A percentile compares a stretch with the other conserved stretches of the same genome.
phyloP scores from a whole-genome alignment of 1,140 invertebrate species.

The Pseudomyrmex concolor region DNA sequence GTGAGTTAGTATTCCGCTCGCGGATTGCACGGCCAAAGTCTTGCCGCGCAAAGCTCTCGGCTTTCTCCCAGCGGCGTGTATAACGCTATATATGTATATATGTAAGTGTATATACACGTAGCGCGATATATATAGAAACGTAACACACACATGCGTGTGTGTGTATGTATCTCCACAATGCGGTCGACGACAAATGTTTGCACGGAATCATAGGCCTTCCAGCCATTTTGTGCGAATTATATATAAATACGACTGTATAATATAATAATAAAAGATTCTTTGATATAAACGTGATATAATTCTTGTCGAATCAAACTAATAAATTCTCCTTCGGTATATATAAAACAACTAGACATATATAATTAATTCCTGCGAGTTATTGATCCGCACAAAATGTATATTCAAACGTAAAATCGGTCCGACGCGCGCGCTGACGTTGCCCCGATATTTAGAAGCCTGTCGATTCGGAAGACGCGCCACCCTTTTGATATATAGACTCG shows the following conservation, averaged over 20 bases:
- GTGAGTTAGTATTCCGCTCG: constrained; percentile 82
- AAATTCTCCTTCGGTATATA: too few species aligned
- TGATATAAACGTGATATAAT: background rate
- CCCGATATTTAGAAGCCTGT: constrained; percentile 37
- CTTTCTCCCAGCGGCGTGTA: constrained; percentile 17
- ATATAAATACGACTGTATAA: constrained; percentile 22
- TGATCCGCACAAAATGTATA: background rate
- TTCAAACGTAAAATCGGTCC: constrained; percentile 5
- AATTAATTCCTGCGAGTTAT: background rate
- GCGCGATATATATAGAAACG: background rate
- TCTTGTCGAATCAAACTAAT: background rate
- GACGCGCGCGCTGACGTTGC: background rate
- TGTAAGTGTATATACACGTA: background rate
- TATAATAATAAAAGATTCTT: constrained; percentile 59
- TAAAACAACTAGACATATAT: background rate
- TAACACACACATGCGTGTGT: background rate
- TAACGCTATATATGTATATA: constrained; percentile 2
- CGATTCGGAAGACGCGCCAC: constrained; percentile 3
- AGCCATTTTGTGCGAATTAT: constrained; percentile 58
- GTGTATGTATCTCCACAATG: constrained; percentile 2
- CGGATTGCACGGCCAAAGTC: constrained; percentile 77
- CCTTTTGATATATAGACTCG: constrained; percentile 2
- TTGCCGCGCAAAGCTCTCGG: constrained; percentile 70
- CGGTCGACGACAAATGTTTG: constrained; percentile 74
- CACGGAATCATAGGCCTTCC: constrained; percentile 70